These are phyloP conservation scores for Vombatus ursinus DNA, from an alignment of 2,113 vertebrate genomes.

Conservation along the genomic window DNA sequence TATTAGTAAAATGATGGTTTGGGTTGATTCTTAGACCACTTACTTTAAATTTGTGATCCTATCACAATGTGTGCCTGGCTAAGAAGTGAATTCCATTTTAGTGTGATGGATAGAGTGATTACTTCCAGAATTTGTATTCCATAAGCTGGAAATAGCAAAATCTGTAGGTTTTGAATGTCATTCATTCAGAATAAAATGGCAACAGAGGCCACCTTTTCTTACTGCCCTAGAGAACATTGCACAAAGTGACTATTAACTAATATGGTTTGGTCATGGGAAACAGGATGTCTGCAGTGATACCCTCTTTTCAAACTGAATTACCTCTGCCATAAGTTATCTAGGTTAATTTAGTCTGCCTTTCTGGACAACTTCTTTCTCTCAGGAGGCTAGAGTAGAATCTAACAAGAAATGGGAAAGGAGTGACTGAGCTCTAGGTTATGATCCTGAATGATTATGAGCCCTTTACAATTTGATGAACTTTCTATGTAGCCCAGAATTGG, in stretches of 20 bases:
- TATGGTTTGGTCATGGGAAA: background rate
- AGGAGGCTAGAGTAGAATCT: background rate
- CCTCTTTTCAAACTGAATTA: background rate
- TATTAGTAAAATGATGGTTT: background rate
- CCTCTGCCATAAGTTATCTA: background rate
- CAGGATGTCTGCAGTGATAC: background rate
- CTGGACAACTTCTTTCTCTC: background rate
- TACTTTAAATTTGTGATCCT: background rate
- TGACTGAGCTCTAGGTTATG: background rate
- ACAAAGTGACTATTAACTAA: background rate
- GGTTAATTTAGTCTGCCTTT: background rate
- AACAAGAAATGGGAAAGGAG: background rate
- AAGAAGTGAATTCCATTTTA: background rate
- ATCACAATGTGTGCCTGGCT: background rate
- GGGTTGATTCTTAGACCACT: background rate
- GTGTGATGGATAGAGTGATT: background rate
- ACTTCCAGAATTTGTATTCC: background rate
- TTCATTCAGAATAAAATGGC: background rate
- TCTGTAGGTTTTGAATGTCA: background rate
- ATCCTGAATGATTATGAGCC: background rate
- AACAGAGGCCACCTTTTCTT: background rate
- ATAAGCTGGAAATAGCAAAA: background rate
- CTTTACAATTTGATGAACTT: background rate
- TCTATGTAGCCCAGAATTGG: background rate
- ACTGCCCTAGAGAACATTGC: background rate